These are phyloP conservation scores for Dendronephthya gigantea DNA, from an alignment of 64 coral and sea anemone genomes.

Conservation along the genomic window DNA sequence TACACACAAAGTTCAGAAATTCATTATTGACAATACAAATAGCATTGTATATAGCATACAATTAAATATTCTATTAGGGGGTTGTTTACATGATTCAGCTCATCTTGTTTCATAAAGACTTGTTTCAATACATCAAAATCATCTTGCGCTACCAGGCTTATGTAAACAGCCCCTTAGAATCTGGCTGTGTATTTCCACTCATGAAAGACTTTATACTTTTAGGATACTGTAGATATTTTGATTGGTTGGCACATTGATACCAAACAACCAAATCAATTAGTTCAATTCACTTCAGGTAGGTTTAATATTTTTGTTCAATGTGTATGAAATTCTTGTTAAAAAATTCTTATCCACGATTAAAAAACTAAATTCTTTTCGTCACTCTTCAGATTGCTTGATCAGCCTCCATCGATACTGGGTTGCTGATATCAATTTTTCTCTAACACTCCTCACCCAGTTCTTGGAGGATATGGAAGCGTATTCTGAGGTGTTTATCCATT, in stretches of 20 bases:
- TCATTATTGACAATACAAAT: neutral
- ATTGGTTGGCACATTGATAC: constrained; percentile 99
- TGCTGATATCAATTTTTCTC: constrained; percentile 83
- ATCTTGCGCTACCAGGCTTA: too few species aligned
- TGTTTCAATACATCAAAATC: too few species aligned
- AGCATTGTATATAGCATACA: too few species aligned
- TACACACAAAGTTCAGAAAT: neutral
- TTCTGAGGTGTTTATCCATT: constrained; percentile 57
- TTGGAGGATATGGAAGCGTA: constrained; percentile 98
- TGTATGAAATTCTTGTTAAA: neutral
- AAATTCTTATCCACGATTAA: too few species aligned
- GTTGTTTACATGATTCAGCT: too few species aligned
- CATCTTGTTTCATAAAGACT: neutral
- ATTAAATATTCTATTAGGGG: too few species aligned
- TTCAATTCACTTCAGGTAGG: constrained; percentile 70
- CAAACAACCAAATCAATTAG: constrained; percentile 64
- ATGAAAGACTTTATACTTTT: too few species aligned
- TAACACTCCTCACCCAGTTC: constrained; percentile 83
- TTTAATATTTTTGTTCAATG: neutral
- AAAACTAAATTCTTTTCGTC: too few species aligned
- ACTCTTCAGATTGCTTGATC: constrained; percentile 74
- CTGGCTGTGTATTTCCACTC: too few species aligned
- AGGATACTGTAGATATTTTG: constrained; percentile 97
- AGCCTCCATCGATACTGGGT: constrained; percentile 94
- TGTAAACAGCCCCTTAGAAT: too few species aligned